These are phyloP conservation scores for Antrozous pallidus DNA, from an alignment of 2,797 vertebrate genomes.

Conservation along the genomic window DNA sequence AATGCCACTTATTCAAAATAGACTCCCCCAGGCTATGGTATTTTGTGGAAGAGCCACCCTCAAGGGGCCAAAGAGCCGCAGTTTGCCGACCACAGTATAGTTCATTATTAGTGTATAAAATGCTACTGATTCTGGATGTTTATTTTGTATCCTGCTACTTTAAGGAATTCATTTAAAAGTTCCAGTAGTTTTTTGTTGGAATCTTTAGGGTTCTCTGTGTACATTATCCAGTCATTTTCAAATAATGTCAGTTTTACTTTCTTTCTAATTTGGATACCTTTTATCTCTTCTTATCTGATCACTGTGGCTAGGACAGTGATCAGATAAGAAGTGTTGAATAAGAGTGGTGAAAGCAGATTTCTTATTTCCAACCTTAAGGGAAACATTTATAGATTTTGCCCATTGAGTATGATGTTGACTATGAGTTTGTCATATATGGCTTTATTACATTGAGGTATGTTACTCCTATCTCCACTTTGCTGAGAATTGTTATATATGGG, in stretches of 20 bases:
- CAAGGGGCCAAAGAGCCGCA: no score
- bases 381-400: background rate
- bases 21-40: no score
- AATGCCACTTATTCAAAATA: no score
- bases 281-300: background rate
- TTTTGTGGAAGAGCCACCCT: no score
- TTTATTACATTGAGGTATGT: background rate
- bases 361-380: no score
- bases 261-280: background rate
- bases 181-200: background rate
- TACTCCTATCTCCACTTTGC: background rate
- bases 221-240: background rate
- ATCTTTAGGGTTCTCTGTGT: background rate
- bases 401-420: background rate
- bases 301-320: background rate
- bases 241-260: background rate
- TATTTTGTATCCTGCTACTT: background rate
- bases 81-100: no score
- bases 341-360: background rate
- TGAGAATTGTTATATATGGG: background rate
- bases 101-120: background rate
- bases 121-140: background rate
- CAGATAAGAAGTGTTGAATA: background rate
- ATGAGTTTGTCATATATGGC: no score
- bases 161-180: background rate